Conservation (phyloP, 2,113 vertebrate genomes). For the Peromyscus maniculatus region DNA sequence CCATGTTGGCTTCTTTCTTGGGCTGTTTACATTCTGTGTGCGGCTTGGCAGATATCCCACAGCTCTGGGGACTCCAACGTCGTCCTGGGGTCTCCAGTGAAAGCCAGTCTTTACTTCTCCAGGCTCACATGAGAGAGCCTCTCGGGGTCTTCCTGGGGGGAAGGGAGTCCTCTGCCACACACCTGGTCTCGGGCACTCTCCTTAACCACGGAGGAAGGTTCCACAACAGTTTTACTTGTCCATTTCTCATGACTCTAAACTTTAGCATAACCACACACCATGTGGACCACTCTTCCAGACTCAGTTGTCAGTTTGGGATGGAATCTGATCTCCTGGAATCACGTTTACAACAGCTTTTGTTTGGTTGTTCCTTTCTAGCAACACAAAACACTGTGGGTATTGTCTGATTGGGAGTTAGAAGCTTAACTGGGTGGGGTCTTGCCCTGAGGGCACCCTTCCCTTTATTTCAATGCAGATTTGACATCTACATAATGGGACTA, state of each 20-base stretch:
- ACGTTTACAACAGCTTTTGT: not conserved
- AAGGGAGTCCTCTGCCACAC: not conserved
- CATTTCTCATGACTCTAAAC: not conserved
- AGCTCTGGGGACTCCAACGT: not conserved
- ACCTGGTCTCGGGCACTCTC: not conserved
- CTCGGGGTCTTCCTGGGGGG: fast-evolving
- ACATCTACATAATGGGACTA: not conserved
- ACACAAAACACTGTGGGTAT: not conserved
- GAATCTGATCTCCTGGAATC: not conserved
- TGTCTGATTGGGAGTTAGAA: not conserved
- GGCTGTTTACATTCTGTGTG: not conserved
- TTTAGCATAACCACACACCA: too few relatives aligned
- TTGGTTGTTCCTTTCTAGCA: not conserved
- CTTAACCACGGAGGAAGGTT: not conserved
- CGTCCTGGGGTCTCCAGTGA: not conserved
- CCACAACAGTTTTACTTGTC: not conserved
- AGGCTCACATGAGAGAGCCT: not conserved
- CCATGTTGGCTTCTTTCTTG: not conserved
- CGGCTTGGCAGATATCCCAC: not conserved
- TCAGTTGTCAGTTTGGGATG: not conserved
- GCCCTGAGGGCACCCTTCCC: not conserved
- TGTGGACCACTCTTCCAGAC: not conserved
- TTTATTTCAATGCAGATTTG: not conserved
- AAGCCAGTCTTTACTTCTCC: not conserved
- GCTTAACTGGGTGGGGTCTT: not conserved